Percentiles rank a stretch among this genome's conserved stretches.
phyloP scores from a whole-genome alignment of 2,888 invertebrate species.

The Apotomis betuletana region DNA sequence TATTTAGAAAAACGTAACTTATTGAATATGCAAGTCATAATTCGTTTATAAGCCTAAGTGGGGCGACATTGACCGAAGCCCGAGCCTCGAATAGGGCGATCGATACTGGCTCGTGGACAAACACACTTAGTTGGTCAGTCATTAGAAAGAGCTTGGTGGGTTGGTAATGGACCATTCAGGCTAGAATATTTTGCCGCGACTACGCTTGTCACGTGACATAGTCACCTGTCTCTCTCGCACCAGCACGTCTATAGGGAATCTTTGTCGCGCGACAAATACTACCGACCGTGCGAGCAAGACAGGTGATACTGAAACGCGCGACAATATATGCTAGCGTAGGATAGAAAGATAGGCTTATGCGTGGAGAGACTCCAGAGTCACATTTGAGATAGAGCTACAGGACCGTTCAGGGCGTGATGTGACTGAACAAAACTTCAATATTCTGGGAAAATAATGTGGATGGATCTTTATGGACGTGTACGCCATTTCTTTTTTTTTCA shows the following conservation, averaged over 20 bases:
- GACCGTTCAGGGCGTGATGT: not conserved
- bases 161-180: not conserved
- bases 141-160: not conserved
- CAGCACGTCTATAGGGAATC: too few relatives aligned
- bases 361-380: too few relatives aligned
- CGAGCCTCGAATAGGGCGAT: slow-evolving; percentile 30
- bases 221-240: too few relatives aligned
- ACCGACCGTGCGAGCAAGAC: too few relatives aligned
- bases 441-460: not conserved
- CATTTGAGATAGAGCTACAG: too few relatives aligned
- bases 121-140: not conserved
- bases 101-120: slow-evolving; percentile 29
- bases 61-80: slow-evolving; percentile 36
- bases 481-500: too few relatives aligned
- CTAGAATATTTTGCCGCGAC: not conserved
- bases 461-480: too few relatives aligned
- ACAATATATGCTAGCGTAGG: too few relatives aligned
- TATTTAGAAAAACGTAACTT: not conserved
- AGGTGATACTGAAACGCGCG: too few relatives aligned
- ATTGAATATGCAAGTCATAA: not conserved
- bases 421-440: not conserved
- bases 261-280: too few relatives aligned
- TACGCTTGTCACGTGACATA: too few relatives aligned
- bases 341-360: too few relatives aligned
- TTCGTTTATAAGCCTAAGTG: not conserved